Evolutionary conservation across 2,797 vertebrate genomes (phyloP).

Genomic region (Thripadectes ignobilis): DNA sequence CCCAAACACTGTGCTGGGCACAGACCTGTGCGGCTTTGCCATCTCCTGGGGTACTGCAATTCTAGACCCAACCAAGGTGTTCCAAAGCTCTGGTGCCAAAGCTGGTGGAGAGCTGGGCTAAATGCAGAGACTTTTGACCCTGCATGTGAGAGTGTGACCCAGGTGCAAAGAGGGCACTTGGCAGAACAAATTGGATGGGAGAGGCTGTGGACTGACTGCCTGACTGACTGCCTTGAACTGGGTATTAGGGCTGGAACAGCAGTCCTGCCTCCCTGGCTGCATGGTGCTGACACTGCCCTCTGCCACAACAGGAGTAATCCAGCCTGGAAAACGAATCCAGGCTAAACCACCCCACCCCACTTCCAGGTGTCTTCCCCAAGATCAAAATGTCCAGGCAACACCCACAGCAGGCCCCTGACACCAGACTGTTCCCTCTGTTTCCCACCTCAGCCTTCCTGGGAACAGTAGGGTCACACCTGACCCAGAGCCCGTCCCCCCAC

Average conservation of each 20-base stretch:
- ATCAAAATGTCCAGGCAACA: background rate
- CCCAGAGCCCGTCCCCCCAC: background rate
- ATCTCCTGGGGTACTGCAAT: accelerated
- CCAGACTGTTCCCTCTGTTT: background rate
- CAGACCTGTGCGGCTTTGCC: accelerated
- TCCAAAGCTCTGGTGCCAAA: background rate
- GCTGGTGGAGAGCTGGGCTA: background rate
- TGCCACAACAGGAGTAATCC: background rate
- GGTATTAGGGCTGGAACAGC: background rate
- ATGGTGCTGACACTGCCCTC: background rate
- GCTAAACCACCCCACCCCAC: background rate
- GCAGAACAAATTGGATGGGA: background rate
- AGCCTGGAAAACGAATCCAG: background rate
- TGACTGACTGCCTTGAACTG: background rate
- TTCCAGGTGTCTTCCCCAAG: background rate
- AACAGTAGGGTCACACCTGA: background rate
- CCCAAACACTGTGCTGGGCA: accelerated
- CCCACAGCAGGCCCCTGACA: accelerated
- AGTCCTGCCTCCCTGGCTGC: background rate
- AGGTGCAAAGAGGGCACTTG: background rate
- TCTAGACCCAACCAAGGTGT: accelerated
- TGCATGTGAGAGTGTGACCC: accelerated
- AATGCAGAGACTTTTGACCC: background rate
- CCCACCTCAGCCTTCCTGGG: background rate
- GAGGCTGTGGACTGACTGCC: background rate